Percentiles rank a stretch among this genome's conserved stretches.
Evolutionary conservation across 2,797 vertebrate genomes (phyloP).

Genomic region (Muscicapa striata): DNA sequence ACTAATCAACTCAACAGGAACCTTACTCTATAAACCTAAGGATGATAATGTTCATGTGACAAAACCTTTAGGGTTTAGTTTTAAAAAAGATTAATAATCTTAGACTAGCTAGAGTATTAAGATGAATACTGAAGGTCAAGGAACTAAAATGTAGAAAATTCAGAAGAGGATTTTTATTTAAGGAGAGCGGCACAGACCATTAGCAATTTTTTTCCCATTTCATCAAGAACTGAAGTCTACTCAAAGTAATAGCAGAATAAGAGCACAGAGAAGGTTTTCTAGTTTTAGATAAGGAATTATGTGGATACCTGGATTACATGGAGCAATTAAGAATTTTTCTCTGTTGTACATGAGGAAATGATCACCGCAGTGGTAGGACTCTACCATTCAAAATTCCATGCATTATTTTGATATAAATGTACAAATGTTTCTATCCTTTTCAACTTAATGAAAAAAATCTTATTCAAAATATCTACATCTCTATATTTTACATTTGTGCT

Average conservation of each 20-base stretch:
- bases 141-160: neutral
- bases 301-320: neutral
- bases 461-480: neutral
- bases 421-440: neutral
- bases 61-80: neutral
- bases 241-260: neutral
- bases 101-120: neutral
- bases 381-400: neutral
- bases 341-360: neutral
- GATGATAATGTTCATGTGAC: fast-evolving
- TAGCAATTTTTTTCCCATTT: neutral
- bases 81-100: neutral
- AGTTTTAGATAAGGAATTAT: neutral
- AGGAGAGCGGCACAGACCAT: neutral
- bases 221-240: neutral
- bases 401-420: neutral
- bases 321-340: neutral
- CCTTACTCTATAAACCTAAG: neutral
- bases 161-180: neutral
- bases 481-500: neutral
- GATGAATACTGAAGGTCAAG: neutral
- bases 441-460: neutral
- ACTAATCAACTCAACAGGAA: neutral
- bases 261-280: neutral
- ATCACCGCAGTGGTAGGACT: neutral